phyloP scores from a whole-genome alignment of 2,113 vertebrate species.

The Corydoras maculifer region DNA sequence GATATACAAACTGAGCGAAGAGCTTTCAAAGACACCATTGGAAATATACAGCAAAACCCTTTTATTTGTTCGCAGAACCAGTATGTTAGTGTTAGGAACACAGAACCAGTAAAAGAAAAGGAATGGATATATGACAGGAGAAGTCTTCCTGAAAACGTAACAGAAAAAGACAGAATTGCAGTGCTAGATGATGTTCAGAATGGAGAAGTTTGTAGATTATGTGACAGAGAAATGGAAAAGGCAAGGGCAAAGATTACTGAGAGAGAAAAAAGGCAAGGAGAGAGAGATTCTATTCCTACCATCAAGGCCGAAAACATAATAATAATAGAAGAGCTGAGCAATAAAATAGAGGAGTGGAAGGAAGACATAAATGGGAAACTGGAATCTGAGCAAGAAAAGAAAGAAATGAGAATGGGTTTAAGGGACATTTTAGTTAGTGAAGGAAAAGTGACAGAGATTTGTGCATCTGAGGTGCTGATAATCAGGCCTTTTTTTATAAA shows the following conservation, averaged over 20 bases:
- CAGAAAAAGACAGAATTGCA: conserved; percentile 44
- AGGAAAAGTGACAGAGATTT: conserved; percentile 64
- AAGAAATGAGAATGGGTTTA: conserved; percentile 61
- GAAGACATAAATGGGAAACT: conserved; percentile 49
- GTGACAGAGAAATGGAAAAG: conserved; percentile 46
- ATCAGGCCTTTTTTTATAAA: conserved; percentile 57
- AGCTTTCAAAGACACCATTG: conserved; percentile 47
- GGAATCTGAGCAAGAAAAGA: conserved; percentile 46
- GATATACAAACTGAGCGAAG: too few relatives aligned
- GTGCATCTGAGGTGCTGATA: conserved; percentile 64
- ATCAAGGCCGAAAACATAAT: conserved; percentile 71
- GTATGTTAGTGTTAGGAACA: conserved; percentile 50
- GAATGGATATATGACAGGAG: conserved; percentile 2
- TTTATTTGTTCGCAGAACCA: conserved; percentile 70
- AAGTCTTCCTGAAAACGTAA: conserved; percentile 31
- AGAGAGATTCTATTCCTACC: conserved; percentile 57
- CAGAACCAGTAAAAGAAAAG: conserved; percentile 45
- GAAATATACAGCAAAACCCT: conserved; percentile 74
- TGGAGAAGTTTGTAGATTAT: conserved; percentile 47
- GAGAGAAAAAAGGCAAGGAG: conserved; percentile 45
- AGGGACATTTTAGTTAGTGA: conserved; percentile 61
- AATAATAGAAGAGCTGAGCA: conserved; percentile 60
- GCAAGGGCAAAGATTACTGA: conserved; percentile 22
- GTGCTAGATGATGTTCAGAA: conserved; percentile 43
- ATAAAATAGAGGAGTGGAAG: conserved; percentile 34